Evolutionary conservation across 2,113 vertebrate species (phyloP).

Genomic region (Ammodramus savannarum): DNA sequence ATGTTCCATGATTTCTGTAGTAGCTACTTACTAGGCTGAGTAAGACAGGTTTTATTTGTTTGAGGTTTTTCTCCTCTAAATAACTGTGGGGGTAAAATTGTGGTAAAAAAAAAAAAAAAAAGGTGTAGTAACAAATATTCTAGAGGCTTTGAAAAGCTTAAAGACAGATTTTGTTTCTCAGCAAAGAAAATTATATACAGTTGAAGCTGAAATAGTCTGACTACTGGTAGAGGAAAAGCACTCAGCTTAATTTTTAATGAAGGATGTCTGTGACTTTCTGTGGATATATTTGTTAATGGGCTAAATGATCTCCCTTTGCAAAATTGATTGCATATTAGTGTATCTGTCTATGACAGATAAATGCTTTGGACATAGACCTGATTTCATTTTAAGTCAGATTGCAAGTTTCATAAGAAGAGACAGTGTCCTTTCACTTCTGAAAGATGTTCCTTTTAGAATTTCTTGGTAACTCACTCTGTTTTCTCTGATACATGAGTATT

Average conservation of each 20-base stretch:
- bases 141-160: not conserved
- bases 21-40: not conserved
- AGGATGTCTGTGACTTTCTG: not conserved
- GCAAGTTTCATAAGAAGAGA: not conserved
- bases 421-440: not conserved
- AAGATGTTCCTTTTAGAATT: not conserved
- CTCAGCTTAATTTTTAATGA: not conserved
- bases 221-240: not conserved
- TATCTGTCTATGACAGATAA: not conserved
- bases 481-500: not conserved
- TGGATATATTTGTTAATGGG: not conserved
- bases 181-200: not conserved
- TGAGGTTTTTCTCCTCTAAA: not conserved
- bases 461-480: not conserved
- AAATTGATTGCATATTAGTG: not conserved
- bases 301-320: not conserved
- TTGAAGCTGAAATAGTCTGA: not conserved
- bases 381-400: not conserved
- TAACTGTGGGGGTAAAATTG: not conserved
- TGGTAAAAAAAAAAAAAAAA: not conserved
- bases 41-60: not conserved
- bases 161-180: not conserved
- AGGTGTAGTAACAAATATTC: not conserved
- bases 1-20: not conserved
- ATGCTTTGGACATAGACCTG: not conserved